Conservation (phyloP, 2,797 vertebrate genomes). For the Urocyon cinereoargenteus region DNA sequence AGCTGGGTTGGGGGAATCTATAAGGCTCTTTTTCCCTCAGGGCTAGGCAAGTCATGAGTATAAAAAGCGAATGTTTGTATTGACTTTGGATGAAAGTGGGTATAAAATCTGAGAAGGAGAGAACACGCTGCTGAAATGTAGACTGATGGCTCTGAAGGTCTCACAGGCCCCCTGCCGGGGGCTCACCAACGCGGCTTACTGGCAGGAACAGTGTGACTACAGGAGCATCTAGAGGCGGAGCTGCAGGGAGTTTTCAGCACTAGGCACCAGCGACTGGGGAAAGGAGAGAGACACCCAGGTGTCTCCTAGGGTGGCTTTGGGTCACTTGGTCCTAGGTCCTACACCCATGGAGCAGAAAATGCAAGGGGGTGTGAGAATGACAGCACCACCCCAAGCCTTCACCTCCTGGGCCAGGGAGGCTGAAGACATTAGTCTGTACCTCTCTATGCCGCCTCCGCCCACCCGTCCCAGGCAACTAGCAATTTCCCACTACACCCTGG, state of each 20-base stretch:
- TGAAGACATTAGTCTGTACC: fast-evolving
- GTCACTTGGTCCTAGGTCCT: background rate
- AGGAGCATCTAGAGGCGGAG: background rate
- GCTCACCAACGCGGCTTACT: background rate
- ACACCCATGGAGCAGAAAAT: background rate
- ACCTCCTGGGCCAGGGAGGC: no score
- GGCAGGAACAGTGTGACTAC: background rate
- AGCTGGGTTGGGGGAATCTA: background rate
- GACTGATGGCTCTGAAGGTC: background rate
- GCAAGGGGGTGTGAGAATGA: background rate
- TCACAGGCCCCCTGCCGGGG: background rate
- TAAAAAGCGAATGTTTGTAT: background rate
- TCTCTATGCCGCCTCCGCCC: background rate
- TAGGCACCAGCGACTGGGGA: background rate
- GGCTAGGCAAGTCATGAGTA: background rate
- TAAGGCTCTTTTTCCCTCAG: background rate
- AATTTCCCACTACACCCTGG: fast-evolving
- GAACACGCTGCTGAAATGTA: background rate
- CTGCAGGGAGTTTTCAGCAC: no score
- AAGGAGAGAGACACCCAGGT: background rate
- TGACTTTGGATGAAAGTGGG: constrained; percentile 4
- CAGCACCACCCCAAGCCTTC: no score
- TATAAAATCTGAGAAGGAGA: background rate
- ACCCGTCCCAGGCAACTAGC: background rate
- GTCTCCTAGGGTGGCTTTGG: background rate